phyloP scores from a whole-genome alignment of 2,113 vertebrate species.

The Amazona vittata region DNA sequence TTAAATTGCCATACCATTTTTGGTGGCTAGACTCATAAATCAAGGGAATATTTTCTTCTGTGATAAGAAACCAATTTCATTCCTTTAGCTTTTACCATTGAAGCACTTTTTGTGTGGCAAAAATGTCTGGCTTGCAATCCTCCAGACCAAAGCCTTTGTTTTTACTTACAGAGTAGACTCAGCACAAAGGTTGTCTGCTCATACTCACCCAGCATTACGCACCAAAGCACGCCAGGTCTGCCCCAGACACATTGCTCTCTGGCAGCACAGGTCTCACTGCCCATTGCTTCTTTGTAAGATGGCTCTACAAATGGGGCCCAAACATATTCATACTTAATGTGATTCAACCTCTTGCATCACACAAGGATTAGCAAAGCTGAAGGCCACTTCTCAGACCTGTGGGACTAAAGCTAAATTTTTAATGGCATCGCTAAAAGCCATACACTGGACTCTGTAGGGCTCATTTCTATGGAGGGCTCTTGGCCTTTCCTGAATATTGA shows the following conservation, averaged over 20 bases:
- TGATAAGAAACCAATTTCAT: not conserved
- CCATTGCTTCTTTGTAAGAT: not conserved
- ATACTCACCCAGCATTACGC: not conserved
- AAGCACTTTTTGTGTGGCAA: not conserved
- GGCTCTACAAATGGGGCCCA: not conserved
- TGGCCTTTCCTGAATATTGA: not conserved
- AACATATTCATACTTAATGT: not conserved
- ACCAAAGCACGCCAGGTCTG: not conserved
- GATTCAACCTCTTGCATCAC: not conserved
- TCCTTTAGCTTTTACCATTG: not conserved
- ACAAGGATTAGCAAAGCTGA: not conserved
- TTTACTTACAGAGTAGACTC: not conserved
- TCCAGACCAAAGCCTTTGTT: not conserved
- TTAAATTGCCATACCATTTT: not conserved
- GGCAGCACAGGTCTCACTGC: not conserved
- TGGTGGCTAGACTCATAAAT: not conserved
- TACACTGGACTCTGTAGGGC: accelerated
- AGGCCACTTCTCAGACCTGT: not conserved
- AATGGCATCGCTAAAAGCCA: not conserved
- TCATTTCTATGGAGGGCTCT: not conserved
- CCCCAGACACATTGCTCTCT: not conserved
- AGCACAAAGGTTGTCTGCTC: not conserved
- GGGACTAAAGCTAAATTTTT: not conserved
- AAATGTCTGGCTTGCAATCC: not conserved
- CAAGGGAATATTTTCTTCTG: not conserved